Conservation (phyloP, 2,113 vertebrate species). For the Trachemys scripta region DNA sequence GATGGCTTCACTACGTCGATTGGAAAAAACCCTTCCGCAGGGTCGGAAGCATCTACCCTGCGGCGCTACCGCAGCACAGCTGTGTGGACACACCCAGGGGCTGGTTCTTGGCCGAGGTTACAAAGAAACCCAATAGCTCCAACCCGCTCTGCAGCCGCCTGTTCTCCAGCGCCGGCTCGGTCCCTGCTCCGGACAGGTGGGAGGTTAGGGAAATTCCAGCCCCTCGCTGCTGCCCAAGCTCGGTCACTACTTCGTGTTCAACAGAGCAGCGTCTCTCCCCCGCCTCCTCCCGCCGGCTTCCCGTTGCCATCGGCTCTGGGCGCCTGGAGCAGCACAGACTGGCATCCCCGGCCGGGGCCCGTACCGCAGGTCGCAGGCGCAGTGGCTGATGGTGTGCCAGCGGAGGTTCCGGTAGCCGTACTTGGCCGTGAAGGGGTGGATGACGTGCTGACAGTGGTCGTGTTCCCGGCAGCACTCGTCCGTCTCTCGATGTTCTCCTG, state of each 20-base stretch:
- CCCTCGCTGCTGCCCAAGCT: background rate
- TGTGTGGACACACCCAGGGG: too few species aligned
- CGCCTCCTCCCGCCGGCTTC: background rate
- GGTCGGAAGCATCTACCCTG: too few species aligned
- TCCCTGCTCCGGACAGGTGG: too few species aligned
- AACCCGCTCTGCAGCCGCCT: too few species aligned
- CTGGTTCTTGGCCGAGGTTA: background rate
- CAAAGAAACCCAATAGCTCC: too few species aligned
- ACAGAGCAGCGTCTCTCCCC: background rate
- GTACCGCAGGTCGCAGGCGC: slow-evolving; percentile 90
- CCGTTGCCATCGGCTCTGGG: background rate
- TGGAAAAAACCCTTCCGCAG: too few species aligned
- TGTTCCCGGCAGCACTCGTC: slow-evolving; percentile 93
- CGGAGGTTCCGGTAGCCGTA: slow-evolving; percentile 90
- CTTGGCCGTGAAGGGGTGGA: slow-evolving; percentile 88
- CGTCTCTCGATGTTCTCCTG: slow-evolving; percentile 88
- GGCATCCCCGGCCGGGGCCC: fast-evolving
- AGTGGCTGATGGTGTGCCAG: slow-evolving; percentile 91
- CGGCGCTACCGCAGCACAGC: too few species aligned
- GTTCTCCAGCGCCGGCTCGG: too few species aligned
- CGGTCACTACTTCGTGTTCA: background rate
- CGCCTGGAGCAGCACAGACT: fast-evolving
- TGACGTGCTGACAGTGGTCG: slow-evolving; percentile 90
- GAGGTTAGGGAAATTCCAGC: background rate
- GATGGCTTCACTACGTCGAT: background rate